A percentile compares a stretch with the other conserved stretches of the same genome.
phyloP scores from a whole-genome alignment of 2,113 vertebrate genomes.

The Willisornis vidua region DNA sequence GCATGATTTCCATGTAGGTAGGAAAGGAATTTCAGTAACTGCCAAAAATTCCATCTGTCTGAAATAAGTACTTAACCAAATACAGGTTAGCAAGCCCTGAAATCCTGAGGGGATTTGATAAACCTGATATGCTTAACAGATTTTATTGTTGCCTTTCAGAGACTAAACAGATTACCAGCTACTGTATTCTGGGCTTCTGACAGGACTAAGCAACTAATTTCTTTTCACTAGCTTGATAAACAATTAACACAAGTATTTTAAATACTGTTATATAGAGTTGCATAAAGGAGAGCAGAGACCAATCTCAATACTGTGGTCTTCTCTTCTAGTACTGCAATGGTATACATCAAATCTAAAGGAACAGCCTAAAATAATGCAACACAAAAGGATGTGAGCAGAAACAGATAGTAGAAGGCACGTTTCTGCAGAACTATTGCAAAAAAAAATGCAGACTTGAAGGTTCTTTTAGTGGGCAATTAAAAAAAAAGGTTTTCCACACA shows the following conservation, averaged over 20 bases:
- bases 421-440: neutral
- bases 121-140: constrained; percentile 25
- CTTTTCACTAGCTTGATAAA: neutral
- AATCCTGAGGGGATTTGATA: constrained; percentile 11
- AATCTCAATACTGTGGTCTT: neutral
- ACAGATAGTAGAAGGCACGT: neutral
- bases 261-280: neutral
- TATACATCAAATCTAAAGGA: neutral
- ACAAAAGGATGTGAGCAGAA: neutral
- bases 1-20: neutral
- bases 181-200: neutral
- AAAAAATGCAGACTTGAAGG: neutral
- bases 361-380: neutral
- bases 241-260: neutral
- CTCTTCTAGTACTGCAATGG: neutral
- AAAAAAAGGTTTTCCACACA: neutral
- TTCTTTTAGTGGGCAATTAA: neutral
- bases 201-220: neutral
- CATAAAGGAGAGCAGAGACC: neutral
- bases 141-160: constrained; percentile 13
- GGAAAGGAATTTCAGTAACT: constrained; percentile 23
- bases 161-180: neutral
- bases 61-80: constrained; percentile 34
- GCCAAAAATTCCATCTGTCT: constrained; percentile 45
- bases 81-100: constrained; percentile 15